Conservation (phyloP, 1,140 invertebrate species). For the Asbolus verrucosus region DNA sequence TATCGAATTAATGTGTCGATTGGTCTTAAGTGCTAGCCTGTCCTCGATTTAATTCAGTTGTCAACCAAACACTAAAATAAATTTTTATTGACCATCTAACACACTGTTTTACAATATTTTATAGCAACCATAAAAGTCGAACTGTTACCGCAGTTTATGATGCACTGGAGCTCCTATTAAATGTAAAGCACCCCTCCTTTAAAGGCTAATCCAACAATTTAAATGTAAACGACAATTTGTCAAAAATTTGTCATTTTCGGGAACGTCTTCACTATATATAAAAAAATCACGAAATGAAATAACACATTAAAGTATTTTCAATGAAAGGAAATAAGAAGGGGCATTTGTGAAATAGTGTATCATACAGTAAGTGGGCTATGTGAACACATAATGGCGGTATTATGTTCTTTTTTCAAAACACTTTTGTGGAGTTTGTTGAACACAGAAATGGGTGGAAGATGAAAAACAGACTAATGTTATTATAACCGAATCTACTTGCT, state of each 20-base stretch:
- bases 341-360: constrained; percentile 23
- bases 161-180: not conserved
- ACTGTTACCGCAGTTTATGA: constrained; percentile 8
- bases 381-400: constrained; percentile 20
- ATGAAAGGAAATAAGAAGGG: not conserved
- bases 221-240: no score
- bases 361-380: constrained; percentile 23
- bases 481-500: no score
- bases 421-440: constrained; percentile 15
- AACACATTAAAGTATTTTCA: constrained; percentile 11
- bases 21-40: constrained; percentile 6
- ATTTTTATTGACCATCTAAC: constrained; percentile 13
- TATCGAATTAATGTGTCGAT: not conserved
- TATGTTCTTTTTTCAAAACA: constrained; percentile 27
- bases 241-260: no score
- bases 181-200: not conserved
- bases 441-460: constrained; percentile 7
- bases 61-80: constrained; percentile 16
- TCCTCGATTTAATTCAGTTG: constrained; percentile 11
- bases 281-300: no score
- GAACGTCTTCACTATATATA: no score
- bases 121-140: constrained; percentile 7
- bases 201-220: no score
- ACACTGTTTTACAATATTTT: constrained; percentile 34
- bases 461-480: not conserved